Base-by-base conservation (phyloP, 2,797 vertebrate genomes). In the Phoxinus dragarum region DNA sequence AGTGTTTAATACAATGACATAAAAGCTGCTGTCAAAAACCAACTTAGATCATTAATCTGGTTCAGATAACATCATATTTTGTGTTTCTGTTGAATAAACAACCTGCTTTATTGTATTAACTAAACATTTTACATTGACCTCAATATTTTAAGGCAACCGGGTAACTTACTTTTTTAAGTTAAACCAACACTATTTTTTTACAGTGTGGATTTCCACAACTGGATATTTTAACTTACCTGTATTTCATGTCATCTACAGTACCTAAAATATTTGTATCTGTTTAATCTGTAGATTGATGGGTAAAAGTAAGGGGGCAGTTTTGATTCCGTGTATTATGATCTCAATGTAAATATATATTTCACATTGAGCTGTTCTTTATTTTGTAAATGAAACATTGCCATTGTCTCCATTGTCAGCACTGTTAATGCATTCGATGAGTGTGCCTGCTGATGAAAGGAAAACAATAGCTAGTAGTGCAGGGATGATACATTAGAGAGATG, bases 401-500 rank as follows among this genome's bases (percentile, higher is more conserved):
- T 80, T 56, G 31, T 82, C 67, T 87, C 69, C 75, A 31, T 67
- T 77, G 49, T 78, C 59, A n/a, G 6, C 82, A 38, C 77, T 83
- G 61, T 80, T 78, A 80, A 61, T 75, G 52, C 66, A 81, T 83
- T 86, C 31, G 82, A 76, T 86, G 31, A 86, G 81, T 79, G 73
- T 84, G 73, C 40, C 34, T 72, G 67, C 75, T 85, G 88, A 90
- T 74, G 83, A 87, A 86, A 86, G 76, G 64, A 87, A 87, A 87
- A 88, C 85, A 80, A 83, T 88, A 73, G 80, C 87, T 80, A 76
- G 61, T 82, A 71, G 74, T 61, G 88, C 88, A 73, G 83, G 54
- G 72, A 87, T 87, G 86, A 90, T 90, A 88, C 89, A 87, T 84
- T 82, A 68, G 34, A 87, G 77, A 88, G 23, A 56, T 71, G 68